A percentile compares a stretch with the other conserved stretches of the same genome.
These are phyloP conservation scores for Mayetiola destructor DNA, from an alignment of 2,888 invertebrate genomes.

Conservation along the genomic window DNA sequence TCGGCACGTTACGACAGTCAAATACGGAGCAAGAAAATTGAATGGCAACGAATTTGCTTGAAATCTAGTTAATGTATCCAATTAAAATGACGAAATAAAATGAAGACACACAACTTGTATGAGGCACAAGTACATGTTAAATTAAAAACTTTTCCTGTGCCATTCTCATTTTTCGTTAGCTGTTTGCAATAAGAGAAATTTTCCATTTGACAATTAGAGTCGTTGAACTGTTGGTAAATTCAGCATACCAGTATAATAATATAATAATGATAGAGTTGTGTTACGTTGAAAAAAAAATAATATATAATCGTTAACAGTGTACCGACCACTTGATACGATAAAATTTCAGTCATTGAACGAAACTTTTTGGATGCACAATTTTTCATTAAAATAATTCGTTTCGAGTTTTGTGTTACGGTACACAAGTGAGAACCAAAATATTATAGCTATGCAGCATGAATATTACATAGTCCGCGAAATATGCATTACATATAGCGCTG, in stretches of 20 bases:
- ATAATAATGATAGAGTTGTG: neutral
- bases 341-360: too few relatives aligned
- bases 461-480: too few relatives aligned
- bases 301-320: neutral
- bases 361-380: neutral
- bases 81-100: neutral
- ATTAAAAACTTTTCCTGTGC: too few relatives aligned
- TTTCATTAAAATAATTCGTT: constrained; percentile 4
- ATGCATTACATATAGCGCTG: too few relatives aligned
- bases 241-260: neutral
- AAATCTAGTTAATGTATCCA: constrained; percentile 4
- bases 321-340: neutral
- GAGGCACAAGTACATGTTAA: too few relatives aligned
- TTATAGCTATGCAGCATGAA: too few relatives aligned
- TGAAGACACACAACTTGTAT: neutral
- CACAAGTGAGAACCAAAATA: too few relatives aligned
- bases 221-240: neutral
- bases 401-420: too few relatives aligned
- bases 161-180: too few relatives aligned
- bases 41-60: neutral
- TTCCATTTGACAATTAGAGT: neutral
- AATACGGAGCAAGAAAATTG: neutral
- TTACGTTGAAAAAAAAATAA: neutral
- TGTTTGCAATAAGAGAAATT: neutral
- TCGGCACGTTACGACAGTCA: too few relatives aligned